phyloP scores from a whole-genome alignment of 1,140 invertebrate species.

The Platorchestia sp. region DNA sequence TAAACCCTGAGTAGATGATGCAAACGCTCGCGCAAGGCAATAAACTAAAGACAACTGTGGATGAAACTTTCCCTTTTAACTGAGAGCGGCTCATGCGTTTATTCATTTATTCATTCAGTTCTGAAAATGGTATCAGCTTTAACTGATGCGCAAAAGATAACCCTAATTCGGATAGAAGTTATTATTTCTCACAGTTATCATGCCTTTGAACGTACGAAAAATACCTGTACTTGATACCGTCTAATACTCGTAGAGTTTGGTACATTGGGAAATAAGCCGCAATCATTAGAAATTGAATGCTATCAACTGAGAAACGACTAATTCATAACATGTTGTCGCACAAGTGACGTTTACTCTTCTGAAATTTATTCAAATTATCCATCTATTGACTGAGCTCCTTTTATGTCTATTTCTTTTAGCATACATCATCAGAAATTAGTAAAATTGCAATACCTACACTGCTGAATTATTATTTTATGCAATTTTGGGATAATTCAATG shows the following conservation, averaged over 20 bases:
- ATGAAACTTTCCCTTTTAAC: background rate
- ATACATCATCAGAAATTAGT: background rate
- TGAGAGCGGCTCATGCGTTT: background rate
- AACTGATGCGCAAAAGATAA: background rate
- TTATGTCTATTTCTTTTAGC: background rate
- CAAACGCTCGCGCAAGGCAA: background rate
- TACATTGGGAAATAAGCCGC: background rate
- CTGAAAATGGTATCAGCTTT: background rate
- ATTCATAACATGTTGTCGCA: background rate
- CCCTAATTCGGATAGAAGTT: background rate
- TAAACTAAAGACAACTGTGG: background rate
- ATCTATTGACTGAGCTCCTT: background rate
- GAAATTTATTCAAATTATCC: background rate
- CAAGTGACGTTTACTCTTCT: background rate
- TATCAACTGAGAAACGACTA: background rate
- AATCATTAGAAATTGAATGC: background rate
- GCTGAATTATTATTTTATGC: too few species aligned
- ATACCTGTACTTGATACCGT: too few species aligned
- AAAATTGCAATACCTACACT: too few species aligned
- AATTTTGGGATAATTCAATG: too few species aligned
- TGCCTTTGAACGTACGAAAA: too few species aligned
- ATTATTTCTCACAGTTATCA: too few species aligned
- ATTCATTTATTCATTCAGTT: background rate
- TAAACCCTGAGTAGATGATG: background rate
- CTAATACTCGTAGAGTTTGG: too few species aligned